phyloP scores from a whole-genome alignment of 2,888 invertebrate genomes.

The Cryptus viduatorius region DNA sequence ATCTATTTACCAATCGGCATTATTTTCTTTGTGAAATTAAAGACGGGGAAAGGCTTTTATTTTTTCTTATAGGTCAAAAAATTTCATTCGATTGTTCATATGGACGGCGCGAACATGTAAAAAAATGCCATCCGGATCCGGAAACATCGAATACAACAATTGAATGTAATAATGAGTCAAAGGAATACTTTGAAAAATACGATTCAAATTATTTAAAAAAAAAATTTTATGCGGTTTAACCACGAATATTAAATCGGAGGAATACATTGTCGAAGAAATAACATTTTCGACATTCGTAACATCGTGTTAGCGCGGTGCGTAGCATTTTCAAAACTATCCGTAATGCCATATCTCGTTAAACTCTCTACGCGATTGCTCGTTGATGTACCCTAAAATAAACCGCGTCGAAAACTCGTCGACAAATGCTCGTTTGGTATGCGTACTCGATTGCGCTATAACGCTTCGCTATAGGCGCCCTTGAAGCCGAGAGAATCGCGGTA shows the following conservation, averaged over 20 bases:
- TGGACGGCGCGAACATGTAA: no score
- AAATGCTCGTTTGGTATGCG: not conserved
- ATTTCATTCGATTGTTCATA: no score
- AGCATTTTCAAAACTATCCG: not conserved
- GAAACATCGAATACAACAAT: no score
- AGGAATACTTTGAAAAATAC: no score
- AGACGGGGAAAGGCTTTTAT: no score
- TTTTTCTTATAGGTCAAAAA: no score
- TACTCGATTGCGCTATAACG: not conserved
- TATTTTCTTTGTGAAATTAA: no score
- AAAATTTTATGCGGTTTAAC: no score
- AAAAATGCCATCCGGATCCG: no score
- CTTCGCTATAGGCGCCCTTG: not conserved
- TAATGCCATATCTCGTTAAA: not conserved
- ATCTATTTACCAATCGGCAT: no score
- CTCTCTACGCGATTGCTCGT: not conserved
- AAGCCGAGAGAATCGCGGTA: not conserved
- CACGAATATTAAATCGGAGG: not conserved
- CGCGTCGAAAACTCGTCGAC: not conserved
- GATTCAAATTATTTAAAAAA: no score
- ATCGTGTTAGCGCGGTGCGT: not conserved
- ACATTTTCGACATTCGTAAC: not conserved
- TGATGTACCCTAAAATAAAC: not conserved
- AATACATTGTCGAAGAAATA: not conserved
- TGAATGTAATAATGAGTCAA: no score